phyloP scores from a whole-genome alignment of 2,888 invertebrate species.

The Andrena praecox region DNA sequence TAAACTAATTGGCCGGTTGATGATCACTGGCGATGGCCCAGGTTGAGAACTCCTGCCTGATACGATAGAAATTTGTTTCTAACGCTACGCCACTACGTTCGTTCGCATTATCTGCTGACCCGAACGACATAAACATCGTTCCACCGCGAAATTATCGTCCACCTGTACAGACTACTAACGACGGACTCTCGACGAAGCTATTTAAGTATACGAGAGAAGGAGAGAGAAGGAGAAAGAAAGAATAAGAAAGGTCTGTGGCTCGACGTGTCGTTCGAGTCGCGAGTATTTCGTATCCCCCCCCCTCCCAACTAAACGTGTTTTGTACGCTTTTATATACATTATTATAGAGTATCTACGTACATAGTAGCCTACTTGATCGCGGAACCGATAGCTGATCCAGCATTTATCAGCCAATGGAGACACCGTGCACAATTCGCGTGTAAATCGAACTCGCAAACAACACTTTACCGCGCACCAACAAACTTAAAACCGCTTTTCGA shows the following conservation, averaged over 20 bases:
- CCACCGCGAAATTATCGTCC: constrained; percentile 22
- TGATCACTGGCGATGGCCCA: not conserved
- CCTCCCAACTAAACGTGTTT: constrained; percentile 46
- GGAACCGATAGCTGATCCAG: constrained; percentile 39
- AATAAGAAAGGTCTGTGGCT: constrained; percentile 11
- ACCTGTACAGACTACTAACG: constrained; percentile 41
- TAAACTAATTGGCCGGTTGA: too few species aligned
- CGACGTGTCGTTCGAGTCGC: constrained; percentile 24
- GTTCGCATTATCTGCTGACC: not conserved
- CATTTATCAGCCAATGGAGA: constrained; percentile 34
- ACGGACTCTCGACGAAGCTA: constrained; percentile 36
- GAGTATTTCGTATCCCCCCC: constrained; percentile 35
- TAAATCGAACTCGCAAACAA: constrained; percentile 16
- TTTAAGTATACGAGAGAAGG: constrained; percentile 44
- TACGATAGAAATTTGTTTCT: constrained; percentile 1
- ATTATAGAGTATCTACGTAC: constrained; percentile 46
- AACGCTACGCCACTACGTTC: not conserved
- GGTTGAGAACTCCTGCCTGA: not conserved
- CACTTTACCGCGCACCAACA: not conserved
- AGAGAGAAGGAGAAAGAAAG: constrained; percentile 20
- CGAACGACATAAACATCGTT: constrained; percentile 5
- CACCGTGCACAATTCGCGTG: constrained; percentile 27
- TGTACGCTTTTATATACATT: constrained; percentile 64
- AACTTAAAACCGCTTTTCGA: not conserved
- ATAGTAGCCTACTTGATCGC: constrained; percentile 44